These are phyloP conservation scores for Lasiommata megera DNA, from an alignment of 2,888 invertebrate genomes.

Conservation along the genomic window DNA sequence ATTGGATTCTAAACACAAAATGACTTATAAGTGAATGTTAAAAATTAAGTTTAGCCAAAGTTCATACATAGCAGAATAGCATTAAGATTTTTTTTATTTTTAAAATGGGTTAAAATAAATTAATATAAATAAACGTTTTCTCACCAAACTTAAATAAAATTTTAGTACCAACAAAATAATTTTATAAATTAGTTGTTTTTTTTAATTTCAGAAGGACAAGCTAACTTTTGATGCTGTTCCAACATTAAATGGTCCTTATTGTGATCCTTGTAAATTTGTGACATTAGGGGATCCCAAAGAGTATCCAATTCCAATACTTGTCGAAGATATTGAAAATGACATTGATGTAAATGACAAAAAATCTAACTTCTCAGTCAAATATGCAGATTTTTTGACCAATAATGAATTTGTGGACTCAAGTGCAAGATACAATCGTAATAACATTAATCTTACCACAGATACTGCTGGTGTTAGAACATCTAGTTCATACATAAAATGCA, in stretches of 20 bases:
- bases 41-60: no score
- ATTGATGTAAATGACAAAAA: slow-evolving; percentile 52
- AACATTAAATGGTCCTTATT: slow-evolving; percentile 69
- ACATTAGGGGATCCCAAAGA: slow-evolving; percentile 36
- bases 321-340: slow-evolving; percentile 67
- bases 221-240: slow-evolving; percentile 80
- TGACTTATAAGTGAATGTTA: no score
- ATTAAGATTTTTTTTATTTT: no score
- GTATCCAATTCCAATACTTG: slow-evolving; percentile 43
- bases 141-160: not conserved
- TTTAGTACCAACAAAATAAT: not conserved
- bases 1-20: no score
- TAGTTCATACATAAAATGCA: slow-evolving; percentile 4
- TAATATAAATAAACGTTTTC: no score
- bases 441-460: slow-evolving; percentile 18
- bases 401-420: slow-evolving; percentile 46
- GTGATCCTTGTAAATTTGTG: slow-evolving; percentile 43
- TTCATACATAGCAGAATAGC: no score
- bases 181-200: not conserved
- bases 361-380: slow-evolving; percentile 60
- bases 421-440: slow-evolving; percentile 30
- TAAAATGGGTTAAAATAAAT: no score
- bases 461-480: slow-evolving; percentile 2
- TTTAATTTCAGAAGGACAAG: slow-evolving; percentile 71
- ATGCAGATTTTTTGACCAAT: slow-evolving; percentile 67